A percentile compares a stretch with the other conserved stretches of the same genome.
Conservation (phyloP, 2,113 vertebrate genomes). For the Cairina moschata region DNA sequence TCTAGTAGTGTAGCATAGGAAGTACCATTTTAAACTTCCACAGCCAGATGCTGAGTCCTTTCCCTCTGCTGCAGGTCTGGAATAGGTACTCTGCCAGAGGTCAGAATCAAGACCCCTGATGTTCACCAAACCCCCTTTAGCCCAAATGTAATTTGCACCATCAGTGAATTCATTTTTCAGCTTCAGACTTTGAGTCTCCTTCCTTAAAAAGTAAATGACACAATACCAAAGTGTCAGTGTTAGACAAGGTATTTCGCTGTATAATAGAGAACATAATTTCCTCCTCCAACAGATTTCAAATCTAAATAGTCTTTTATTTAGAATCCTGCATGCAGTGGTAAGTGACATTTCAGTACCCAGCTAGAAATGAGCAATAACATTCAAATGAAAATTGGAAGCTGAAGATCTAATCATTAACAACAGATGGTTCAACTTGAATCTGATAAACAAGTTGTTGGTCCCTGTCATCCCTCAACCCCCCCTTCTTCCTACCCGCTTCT, state of each 20-base stretch:
- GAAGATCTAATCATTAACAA: conserved; percentile 82
- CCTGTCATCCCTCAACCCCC: background rate
- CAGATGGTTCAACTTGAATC: conserved; percentile 80
- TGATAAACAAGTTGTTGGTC: conserved; percentile 76
- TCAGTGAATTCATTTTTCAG: background rate
- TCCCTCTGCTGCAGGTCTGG: background rate
- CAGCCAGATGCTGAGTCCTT: background rate
- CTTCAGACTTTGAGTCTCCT: conserved; percentile 18
- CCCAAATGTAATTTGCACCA: conserved; percentile 12
- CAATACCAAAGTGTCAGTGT: conserved; percentile 4
- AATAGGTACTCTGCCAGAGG: background rate
- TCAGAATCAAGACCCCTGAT: background rate
- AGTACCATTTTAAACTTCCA: background rate
- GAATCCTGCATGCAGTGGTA: conserved; percentile 59
- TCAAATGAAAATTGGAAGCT: conserved; percentile 81
- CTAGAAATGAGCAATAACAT: conserved; percentile 82
- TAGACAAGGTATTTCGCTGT: conserved; percentile 44
- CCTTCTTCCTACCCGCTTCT: background rate
- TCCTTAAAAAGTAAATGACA: background rate
- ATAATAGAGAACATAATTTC: conserved; percentile 71
- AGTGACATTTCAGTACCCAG: conserved; percentile 45
- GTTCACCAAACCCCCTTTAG: background rate
- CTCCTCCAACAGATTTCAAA: conserved; percentile 67
- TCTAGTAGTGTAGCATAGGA: background rate
- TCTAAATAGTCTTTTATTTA: conserved; percentile 74